Percentiles rank a stretch among this genome's conserved stretches.
phyloP scores from a whole-genome alignment of 1,140 invertebrate genomes.

The Drosophila funebris region DNA sequence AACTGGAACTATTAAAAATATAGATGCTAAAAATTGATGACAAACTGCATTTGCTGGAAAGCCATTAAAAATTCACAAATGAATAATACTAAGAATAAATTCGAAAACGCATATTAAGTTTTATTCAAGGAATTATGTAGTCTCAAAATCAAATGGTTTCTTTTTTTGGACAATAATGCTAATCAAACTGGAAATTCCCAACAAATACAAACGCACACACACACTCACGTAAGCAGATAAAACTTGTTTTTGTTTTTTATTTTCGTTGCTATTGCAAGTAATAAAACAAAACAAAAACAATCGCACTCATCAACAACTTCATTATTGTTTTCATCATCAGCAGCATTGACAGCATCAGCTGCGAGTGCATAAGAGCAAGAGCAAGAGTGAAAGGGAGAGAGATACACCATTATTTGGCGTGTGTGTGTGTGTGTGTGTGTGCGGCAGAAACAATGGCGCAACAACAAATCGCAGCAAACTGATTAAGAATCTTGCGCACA shows the following conservation, averaged over 20 bases:
- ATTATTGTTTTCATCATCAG: constrained; percentile 18
- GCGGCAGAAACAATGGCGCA: constrained; percentile 31
- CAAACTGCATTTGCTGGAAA: background rate
- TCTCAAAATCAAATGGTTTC: constrained; percentile 1
- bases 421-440: no score
- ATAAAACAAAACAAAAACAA: constrained; percentile 10
- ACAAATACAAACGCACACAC: no score
- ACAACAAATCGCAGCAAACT: constrained; percentile 13
- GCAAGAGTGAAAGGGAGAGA: background rate
- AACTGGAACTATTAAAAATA: constrained; percentile 4
- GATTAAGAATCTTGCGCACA: constrained; percentile 37
- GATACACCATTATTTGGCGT: constrained; percentile 10
- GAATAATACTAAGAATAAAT: background rate
- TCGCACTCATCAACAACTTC: constrained; percentile 22
- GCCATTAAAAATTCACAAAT: background rate
- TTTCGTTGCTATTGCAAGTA: constrained; percentile 33
- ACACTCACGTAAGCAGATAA: no score
- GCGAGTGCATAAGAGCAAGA: constrained; percentile 28
- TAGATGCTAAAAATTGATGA: background rate
- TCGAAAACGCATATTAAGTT: background rate
- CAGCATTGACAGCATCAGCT: constrained; percentile 16
- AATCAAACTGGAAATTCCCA: constrained; percentile 38
- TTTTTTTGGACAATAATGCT: constrained; percentile 33
- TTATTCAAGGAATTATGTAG: constrained; percentile 2
- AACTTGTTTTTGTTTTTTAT: constrained; percentile 41